Conservation (phyloP, 2,113 vertebrate genomes). For the Oreochromis tanganicae region DNA sequence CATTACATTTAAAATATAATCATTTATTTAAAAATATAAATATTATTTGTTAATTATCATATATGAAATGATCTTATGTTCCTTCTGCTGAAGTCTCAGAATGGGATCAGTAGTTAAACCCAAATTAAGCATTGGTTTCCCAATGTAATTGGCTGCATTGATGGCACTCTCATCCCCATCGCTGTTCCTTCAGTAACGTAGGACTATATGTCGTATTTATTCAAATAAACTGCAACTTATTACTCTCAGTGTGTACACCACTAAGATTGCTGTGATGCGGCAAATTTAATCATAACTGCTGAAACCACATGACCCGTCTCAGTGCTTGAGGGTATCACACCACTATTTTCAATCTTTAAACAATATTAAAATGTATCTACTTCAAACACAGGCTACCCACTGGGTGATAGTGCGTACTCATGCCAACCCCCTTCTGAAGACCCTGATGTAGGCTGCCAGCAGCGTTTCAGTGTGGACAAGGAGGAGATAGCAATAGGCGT, state of each 20-base stretch:
- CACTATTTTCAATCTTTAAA: neutral
- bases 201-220: neutral
- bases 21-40: neutral
- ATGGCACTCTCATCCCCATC: neutral
- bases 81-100: neutral
- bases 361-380: neutral
- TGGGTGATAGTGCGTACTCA: neutral
- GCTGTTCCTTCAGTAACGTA: neutral
- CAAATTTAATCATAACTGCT: neutral
- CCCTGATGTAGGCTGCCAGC: neutral
- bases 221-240: neutral
- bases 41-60: neutral
- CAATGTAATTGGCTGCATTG: neutral
- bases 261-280: neutral
- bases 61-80: neutral
- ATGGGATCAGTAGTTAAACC: neutral
- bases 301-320: neutral
- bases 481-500: neutral
- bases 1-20: neutral
- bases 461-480: neutral
- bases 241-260: neutral
- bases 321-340: neutral
- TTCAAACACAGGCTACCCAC: neutral
- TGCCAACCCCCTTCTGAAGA: neutral
- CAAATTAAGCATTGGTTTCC: neutral